Conservation (phyloP, 2,113 vertebrate genomes). For the Panthera uncia region DNA sequence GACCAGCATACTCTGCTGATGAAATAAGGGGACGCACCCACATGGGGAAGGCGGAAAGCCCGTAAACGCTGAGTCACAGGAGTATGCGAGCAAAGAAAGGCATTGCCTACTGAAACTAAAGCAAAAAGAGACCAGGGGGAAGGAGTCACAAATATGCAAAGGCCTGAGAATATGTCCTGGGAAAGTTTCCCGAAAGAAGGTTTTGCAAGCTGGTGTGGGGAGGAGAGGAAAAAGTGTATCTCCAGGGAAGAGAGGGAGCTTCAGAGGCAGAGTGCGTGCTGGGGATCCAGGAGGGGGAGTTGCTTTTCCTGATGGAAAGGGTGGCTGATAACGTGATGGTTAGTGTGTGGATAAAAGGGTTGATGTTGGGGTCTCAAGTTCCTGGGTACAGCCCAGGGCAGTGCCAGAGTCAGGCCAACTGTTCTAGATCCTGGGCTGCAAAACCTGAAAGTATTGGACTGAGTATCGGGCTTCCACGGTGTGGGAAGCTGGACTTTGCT, state of each 20-base stretch:
- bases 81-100: neutral
- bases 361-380: neutral
- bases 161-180: neutral
- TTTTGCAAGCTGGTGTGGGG: neutral
- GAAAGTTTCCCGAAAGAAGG: neutral
- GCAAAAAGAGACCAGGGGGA: neutral
- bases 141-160: neutral
- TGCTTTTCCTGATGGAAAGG: neutral
- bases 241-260: neutral
- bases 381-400: neutral
- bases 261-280: neutral
- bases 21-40: neutral
- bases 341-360: neutral
- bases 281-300: no score
- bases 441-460: neutral
- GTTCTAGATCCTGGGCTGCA: neutral
- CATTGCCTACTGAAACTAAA: neutral
- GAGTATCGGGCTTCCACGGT: neutral
- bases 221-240: neutral
- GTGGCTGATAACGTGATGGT: neutral
- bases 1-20: no score
- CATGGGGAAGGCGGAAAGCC: neutral
- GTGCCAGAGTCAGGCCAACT: neutral
- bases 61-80: neutral
- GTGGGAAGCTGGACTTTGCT: neutral